Evolutionary conservation across 1,140 invertebrate species (phyloP).

Genomic region (Eurosta solidaginis): DNA sequence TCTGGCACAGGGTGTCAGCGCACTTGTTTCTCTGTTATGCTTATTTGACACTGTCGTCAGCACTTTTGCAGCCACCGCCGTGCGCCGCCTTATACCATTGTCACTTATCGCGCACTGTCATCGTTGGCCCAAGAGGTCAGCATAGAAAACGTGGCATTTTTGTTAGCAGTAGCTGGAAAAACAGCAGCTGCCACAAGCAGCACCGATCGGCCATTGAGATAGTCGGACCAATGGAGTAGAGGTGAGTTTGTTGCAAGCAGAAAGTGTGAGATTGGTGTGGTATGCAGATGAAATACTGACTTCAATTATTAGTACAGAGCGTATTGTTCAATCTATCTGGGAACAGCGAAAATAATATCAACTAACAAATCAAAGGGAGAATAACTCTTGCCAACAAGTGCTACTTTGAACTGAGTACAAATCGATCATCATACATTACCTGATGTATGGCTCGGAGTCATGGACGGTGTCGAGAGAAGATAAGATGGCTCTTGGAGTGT

Average conservation of each 20-base stretch:
- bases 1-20: neutral
- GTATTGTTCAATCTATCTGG: too few species aligned
- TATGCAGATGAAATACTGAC: neutral
- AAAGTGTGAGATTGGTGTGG: neutral
- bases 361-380: too few species aligned
- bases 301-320: too few species aligned
- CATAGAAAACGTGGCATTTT: constrained; percentile 18
- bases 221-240: neutral
- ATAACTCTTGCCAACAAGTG: too few species aligned
- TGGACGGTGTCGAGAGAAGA: too few species aligned
- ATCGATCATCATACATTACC: too few species aligned
- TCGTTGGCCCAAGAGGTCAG: neutral
- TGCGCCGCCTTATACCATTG: neutral
- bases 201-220: neutral
- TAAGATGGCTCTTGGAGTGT: too few species aligned
- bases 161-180: neutral
- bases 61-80: neutral
- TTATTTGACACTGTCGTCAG: neutral
- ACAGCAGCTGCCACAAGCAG: neutral
- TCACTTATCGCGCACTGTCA: neutral
- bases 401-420: too few species aligned
- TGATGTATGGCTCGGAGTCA: too few species aligned
- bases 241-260: neutral
- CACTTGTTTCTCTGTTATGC: constrained; percentile 10
- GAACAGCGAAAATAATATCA: too few species aligned